A percentile compares a stretch with the other conserved stretches of the same genome.
phyloP scores from a whole-genome alignment of 2,113 vertebrate species.

The Progne subis region DNA sequence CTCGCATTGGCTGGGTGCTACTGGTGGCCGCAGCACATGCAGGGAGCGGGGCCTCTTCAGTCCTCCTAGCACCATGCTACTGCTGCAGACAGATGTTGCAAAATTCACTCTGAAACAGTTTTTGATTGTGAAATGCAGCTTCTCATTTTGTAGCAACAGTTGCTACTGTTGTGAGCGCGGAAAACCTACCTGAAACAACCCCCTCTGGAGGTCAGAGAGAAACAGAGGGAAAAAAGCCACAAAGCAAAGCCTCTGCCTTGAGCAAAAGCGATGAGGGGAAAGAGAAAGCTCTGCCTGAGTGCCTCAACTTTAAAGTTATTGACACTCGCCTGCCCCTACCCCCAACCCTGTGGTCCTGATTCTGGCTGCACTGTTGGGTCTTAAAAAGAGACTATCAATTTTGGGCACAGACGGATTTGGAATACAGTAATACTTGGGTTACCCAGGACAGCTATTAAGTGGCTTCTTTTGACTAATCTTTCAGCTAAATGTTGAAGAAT shows the following conservation, averaged over 20 bases:
- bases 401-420: not conserved
- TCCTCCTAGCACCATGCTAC: not conserved
- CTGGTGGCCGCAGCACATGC: not conserved
- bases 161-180: not conserved
- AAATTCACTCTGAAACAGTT: not conserved
- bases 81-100: not conserved
- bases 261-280: not conserved
- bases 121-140: rapidly evolving
- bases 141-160: not conserved
- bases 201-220: not conserved
- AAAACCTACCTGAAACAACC: not conserved
- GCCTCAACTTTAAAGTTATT: not conserved
- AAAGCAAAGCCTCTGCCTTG: not conserved
- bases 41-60: not conserved
- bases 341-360: not conserved
- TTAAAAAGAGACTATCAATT: not conserved
- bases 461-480: not conserved
- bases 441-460: not conserved
- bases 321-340: rapidly evolving
- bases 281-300: not conserved
- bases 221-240: not conserved
- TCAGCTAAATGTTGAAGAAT: not conserved
- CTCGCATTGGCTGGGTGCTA: rapidly evolving
- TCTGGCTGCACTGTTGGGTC: rapidly evolving
- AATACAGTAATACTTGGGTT: not conserved